Percentiles rank a stretch among this genome's conserved stretches.
Conservation (phyloP, 2,888 invertebrate genomes). For the Eulithis testata region DNA sequence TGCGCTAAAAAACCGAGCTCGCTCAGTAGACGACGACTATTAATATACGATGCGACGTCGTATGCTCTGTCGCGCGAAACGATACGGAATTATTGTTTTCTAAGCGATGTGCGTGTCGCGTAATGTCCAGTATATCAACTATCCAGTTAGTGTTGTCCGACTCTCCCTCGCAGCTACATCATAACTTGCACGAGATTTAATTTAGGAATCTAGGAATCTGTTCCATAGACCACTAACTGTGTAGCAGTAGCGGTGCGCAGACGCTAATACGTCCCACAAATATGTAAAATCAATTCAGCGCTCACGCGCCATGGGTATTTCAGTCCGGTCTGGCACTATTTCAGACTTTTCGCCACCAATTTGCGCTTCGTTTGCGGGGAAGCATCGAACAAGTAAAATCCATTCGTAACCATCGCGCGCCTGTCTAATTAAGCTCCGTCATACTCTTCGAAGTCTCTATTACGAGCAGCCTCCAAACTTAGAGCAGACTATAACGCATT, state of each 20-base stretch:
- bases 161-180: conserved; percentile 51
- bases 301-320: conserved; percentile 43
- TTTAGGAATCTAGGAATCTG: conserved; percentile 7
- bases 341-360: conserved; percentile 61
- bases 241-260: conserved; percentile 29
- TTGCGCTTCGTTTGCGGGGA: conserved; percentile 63
- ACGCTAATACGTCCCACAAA: conserved; percentile 57
- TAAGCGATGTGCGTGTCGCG: conserved; percentile 58
- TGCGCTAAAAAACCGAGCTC: conserved; percentile 79
- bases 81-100: conserved; percentile 74
- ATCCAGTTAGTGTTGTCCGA: conserved; percentile 42
- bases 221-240: conserved; percentile 18
- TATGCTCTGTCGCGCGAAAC: conserved; percentile 74
- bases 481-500: conserved; percentile 80
- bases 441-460: conserved; percentile 84
- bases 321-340: conserved; percentile 53
- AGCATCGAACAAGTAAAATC: conserved; percentile 81
- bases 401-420: conserved; percentile 79
- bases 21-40: conserved; percentile 75
- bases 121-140: conserved; percentile 41
- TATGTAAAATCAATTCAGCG: conserved; percentile 47
- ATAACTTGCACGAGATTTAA: background rate
- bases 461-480: conserved; percentile 82
- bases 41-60: conserved; percentile 77
- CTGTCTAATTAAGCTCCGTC: conserved; percentile 84